These are phyloP conservation scores for Chelon labrosus DNA, from an alignment of 2,797 vertebrate species.

Conservation along the genomic window DNA sequence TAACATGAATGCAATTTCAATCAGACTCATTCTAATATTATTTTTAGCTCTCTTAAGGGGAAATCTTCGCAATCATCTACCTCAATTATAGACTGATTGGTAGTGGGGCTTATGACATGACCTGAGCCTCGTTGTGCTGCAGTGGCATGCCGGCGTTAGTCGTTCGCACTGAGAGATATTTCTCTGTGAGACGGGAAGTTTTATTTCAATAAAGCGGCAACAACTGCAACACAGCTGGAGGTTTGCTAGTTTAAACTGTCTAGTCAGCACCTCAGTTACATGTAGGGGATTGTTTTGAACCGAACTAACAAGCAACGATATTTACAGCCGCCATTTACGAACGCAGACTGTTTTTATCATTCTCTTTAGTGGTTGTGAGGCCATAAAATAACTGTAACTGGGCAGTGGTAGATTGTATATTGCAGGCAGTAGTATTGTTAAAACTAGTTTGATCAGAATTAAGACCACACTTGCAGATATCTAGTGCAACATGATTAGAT, in stretches of 20 bases:
- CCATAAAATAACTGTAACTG: too few species aligned
- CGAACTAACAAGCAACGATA: too few species aligned
- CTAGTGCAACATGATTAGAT: too few species aligned
- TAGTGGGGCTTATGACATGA: constrained; percentile 49
- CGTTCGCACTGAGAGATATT: constrained; percentile 14
- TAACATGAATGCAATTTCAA: constrained; percentile 70
- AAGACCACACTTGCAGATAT: too few species aligned
- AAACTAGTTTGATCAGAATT: too few species aligned
- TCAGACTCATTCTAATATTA: constrained; percentile 47
- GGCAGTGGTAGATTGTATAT: too few species aligned
- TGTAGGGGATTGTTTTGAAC: too few species aligned
- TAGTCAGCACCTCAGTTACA: constrained; percentile 17
- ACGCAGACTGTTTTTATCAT: too few species aligned
- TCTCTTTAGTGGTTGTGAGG: too few species aligned
- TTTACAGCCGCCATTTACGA: too few species aligned
- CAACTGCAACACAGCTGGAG: constrained; percentile 29
- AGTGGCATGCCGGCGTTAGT: constrained; percentile 1
- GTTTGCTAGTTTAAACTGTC: constrained; percentile 32
- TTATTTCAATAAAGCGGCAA: constrained; percentile 30
- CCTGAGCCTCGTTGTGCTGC: constrained; percentile 46
- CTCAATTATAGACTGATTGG: constrained; percentile 68
- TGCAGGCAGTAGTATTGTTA: too few species aligned
- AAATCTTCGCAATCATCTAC: constrained; percentile 62
- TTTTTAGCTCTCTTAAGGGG: constrained; percentile 51
- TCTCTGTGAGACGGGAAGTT: constrained; percentile 6